Percentiles rank a stretch among this genome's conserved stretches.
phyloP scores from a whole-genome alignment of 1,140 invertebrate genomes.

The Achatina immaculata region DNA sequence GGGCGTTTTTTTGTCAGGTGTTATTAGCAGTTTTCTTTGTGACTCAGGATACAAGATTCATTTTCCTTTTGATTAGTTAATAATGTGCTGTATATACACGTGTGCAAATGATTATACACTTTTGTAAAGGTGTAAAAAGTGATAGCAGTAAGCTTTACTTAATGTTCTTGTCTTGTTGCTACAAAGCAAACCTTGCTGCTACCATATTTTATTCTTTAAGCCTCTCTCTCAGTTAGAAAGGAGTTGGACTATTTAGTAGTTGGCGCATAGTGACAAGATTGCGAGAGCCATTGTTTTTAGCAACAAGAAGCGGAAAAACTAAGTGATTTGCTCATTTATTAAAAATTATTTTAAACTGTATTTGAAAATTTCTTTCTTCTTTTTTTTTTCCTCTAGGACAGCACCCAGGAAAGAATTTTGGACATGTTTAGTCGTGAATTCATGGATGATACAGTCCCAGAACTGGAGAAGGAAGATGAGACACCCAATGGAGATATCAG shows the following conservation, averaged over 20 bases:
- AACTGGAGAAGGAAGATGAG: background rate
- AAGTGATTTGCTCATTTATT: background rate
- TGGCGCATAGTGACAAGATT: background rate
- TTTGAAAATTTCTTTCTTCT: background rate
- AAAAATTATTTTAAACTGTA: background rate
- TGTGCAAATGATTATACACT: too few species aligned
- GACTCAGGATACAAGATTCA: too few species aligned
- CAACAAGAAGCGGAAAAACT: too few species aligned
- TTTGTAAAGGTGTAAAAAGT: too few species aligned
- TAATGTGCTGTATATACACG: too few species aligned
- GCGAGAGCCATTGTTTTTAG: background rate
- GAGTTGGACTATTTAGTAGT: background rate
- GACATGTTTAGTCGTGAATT: slow-evolving; percentile 17
- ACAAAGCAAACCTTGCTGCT: too few species aligned
- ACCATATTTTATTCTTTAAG: background rate
- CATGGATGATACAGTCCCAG: background rate
- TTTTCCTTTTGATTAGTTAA: too few species aligned
- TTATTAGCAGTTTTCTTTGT: too few species aligned
- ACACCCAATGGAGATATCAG: background rate
- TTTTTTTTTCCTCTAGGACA: background rate
- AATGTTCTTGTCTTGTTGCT: too few species aligned
- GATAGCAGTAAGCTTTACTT: too few species aligned
- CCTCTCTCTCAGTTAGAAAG: background rate
- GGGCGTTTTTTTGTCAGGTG: background rate
- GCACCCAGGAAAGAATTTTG: background rate